These are phyloP conservation scores for Xiphias gladius DNA, from an alignment of 2,113 vertebrate genomes.

Conservation along the genomic window DNA sequence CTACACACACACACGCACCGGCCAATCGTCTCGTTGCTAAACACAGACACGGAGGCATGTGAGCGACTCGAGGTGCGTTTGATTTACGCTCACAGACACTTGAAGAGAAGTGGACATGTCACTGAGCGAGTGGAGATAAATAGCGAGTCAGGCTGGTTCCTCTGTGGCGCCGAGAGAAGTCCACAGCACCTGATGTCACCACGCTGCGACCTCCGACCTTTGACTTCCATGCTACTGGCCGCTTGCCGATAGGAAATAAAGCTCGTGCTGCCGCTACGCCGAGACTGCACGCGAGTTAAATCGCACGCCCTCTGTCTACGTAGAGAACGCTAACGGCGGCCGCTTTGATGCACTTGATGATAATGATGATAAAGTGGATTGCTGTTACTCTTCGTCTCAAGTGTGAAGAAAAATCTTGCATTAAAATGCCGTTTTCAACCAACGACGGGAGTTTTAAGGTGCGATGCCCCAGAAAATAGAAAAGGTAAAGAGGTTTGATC, in stretches of 20 bases:
- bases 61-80: conserved; percentile 22
- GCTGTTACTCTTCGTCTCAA: too few relatives aligned
- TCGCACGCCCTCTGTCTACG: too few relatives aligned
- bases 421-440: too few relatives aligned
- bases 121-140: conserved; percentile 21
- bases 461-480: too few relatives aligned
- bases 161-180: background rate
- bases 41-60: conserved; percentile 16
- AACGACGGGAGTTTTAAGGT: too few relatives aligned
- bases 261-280: too few relatives aligned
- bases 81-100: conserved; percentile 50
- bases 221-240: background rate
- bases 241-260: background rate
- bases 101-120: conserved; percentile 25
- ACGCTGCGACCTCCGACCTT: conserved; percentile 22
- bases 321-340: too few relatives aligned
- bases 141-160: background rate
- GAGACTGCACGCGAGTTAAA: too few relatives aligned
- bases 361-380: too few relatives aligned
- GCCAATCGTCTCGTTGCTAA: background rate
- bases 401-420: too few relatives aligned
- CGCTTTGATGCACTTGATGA: too few relatives aligned
- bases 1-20: conserved; percentile 33
- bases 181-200: conserved; percentile 29
- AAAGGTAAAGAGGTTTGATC: too few relatives aligned